Conservation (phyloP, 1,140 invertebrate species). For the Pissodes strobi region DNA sequence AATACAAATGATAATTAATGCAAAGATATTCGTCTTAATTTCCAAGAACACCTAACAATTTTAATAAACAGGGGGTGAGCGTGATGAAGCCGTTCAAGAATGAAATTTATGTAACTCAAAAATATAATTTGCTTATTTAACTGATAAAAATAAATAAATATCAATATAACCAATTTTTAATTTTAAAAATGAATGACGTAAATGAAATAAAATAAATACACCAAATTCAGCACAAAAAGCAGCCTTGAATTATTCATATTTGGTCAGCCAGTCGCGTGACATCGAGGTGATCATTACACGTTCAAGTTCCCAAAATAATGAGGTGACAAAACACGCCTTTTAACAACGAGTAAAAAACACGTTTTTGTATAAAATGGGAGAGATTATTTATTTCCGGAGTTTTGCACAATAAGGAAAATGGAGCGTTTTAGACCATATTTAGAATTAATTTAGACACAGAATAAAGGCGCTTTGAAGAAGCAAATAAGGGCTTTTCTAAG, state of each 20-base stretch:
- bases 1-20: no score
- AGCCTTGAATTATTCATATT: constrained; percentile 19
- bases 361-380: constrained; percentile 3
- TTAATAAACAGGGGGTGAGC: no score
- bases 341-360: constrained; percentile 3
- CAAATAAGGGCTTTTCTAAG: neutral
- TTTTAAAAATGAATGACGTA: no score
- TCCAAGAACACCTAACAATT: no score
- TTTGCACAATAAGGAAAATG: no score
- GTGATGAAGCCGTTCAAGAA: no score
- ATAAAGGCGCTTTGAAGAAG: neutral
- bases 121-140: no score
- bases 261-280: constrained; percentile 13
- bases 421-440: neutral
- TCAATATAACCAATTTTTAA: no score
- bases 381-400: constrained; percentile 14
- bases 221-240: constrained; percentile 6
- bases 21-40: no score
- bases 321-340: constrained; percentile 24
- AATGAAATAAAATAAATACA: no score
- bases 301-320: constrained; percentile 24
- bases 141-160: no score
- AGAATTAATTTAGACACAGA: neutral
- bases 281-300: constrained; percentile 13
- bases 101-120: no score